Conservation (phyloP, 1,140 invertebrate genomes). For the Drosophila bipectinata region DNA sequence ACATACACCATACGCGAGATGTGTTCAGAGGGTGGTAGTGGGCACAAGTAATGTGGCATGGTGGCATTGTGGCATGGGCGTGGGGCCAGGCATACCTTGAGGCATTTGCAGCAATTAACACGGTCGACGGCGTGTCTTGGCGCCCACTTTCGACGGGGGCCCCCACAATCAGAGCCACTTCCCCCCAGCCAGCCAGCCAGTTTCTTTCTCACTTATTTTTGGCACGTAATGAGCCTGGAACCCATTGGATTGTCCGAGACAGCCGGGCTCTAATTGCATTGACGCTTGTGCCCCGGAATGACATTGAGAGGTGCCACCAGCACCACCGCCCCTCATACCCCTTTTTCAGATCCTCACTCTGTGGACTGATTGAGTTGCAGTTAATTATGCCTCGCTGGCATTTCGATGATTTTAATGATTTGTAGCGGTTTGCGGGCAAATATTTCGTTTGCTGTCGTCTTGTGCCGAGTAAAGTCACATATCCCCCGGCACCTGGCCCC, state of each 20-base stretch:
- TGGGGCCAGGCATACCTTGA: slow-evolving; percentile 49
- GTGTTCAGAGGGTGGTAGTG: slow-evolving; percentile 2
- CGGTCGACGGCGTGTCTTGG: slow-evolving; percentile 76
- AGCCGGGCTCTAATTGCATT: slow-evolving; percentile 67
- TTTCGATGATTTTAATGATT: slow-evolving; percentile 78
- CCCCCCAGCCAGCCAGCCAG: slow-evolving; percentile 13
- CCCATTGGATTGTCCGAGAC: slow-evolving; percentile 38
- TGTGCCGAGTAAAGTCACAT: slow-evolving; percentile 34
- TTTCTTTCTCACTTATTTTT: slow-evolving; percentile 41
- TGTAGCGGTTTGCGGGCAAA: slow-evolving; percentile 67
- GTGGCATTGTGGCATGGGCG: slow-evolving; percentile 27
- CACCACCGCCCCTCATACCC: background rate
- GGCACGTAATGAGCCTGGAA: slow-evolving; percentile 73
- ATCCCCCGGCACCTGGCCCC: background rate
- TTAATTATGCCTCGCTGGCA: slow-evolving; percentile 72
- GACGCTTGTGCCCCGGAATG: slow-evolving; percentile 60
- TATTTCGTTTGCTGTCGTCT: slow-evolving; percentile 52
- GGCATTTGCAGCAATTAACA: slow-evolving; percentile 80
- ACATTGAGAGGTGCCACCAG: slow-evolving; percentile 34
- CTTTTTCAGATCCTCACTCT: slow-evolving; percentile 1
- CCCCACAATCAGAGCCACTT: slow-evolving; percentile 38
- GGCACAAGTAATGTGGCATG: background rate
- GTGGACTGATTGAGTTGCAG: slow-evolving; percentile 70
- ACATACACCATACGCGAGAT: slow-evolving; percentile 32
- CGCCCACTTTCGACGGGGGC: slow-evolving; percentile 64